phyloP scores from a whole-genome alignment of 2,113 vertebrate genomes.

The Trochalopteron elliotii region DNA sequence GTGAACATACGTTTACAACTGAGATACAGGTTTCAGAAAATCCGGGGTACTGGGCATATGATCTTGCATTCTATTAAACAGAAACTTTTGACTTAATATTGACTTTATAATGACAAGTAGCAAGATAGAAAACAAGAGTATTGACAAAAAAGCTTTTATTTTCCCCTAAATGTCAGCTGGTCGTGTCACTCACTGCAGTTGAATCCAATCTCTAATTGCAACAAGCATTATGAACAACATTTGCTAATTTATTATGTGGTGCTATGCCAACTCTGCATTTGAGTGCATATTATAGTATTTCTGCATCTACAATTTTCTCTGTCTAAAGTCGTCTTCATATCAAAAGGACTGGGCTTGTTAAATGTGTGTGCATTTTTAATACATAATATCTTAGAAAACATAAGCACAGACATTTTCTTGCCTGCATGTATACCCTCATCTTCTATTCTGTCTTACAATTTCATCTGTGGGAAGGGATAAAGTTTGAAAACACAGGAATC shows the following conservation, averaged over 20 bases:
- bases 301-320: background rate
- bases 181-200: background rate
- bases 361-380: background rate
- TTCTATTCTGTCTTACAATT: background rate
- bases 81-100: constrained; percentile 21
- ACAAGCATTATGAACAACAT: background rate
- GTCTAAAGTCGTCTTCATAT: background rate
- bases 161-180: background rate
- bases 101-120: background rate
- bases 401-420: background rate
- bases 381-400: background rate
- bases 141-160: constrained; percentile 37
- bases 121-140: background rate
- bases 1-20: background rate
- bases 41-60: background rate
- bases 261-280: background rate
- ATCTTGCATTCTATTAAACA: background rate
- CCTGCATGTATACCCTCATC: background rate
- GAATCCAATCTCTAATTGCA: constrained; percentile 8
- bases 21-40: background rate
- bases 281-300: background rate
- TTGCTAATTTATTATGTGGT: background rate
- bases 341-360: background rate
- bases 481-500: background rate
- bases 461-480: background rate